These are phyloP conservation scores for Anthoscopus minutus DNA, from an alignment of 2,113 vertebrate genomes.

Conservation along the genomic window DNA sequence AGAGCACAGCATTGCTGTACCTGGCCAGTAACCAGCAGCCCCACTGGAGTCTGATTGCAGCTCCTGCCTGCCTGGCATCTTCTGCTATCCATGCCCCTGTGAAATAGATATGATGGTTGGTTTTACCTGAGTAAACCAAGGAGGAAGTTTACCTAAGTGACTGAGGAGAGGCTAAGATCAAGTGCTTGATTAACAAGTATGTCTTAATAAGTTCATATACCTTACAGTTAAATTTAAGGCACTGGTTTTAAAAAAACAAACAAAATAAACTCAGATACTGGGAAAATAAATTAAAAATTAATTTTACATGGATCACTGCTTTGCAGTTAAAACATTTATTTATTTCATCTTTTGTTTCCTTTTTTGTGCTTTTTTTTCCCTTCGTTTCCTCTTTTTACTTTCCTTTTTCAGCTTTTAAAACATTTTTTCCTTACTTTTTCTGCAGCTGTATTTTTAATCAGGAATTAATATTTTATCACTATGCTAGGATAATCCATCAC, in stretches of 20 bases:
- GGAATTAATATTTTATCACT: not conserved
- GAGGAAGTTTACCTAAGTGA: not conserved
- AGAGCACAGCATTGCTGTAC: not conserved
- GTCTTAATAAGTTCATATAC: fast-evolving
- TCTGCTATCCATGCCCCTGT: not conserved
- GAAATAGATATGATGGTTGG: not conserved
- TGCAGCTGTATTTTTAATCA: not conserved
- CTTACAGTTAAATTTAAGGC: not conserved
- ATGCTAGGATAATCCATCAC: not conserved
- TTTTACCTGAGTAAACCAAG: not conserved
- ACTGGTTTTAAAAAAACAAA: not conserved
- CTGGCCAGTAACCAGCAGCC: not conserved
- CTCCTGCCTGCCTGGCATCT: not conserved
- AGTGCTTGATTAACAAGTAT: not conserved
- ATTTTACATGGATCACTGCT: not conserved
- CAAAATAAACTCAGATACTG: not conserved
- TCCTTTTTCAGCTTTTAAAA: not conserved
- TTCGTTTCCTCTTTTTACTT: not conserved
- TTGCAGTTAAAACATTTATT: not conserved
- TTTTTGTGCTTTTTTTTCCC: not conserved
- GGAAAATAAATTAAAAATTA: not conserved
- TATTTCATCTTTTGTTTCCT: not conserved
- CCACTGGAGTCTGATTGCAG: not conserved
- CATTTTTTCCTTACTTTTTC: not conserved
- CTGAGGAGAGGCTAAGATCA: not conserved